A percentile compares a stretch with the other conserved stretches of the same genome.
Evolutionary conservation across 2,113 vertebrate genomes (phyloP).

Genomic region (Noturus placidus): DNA sequence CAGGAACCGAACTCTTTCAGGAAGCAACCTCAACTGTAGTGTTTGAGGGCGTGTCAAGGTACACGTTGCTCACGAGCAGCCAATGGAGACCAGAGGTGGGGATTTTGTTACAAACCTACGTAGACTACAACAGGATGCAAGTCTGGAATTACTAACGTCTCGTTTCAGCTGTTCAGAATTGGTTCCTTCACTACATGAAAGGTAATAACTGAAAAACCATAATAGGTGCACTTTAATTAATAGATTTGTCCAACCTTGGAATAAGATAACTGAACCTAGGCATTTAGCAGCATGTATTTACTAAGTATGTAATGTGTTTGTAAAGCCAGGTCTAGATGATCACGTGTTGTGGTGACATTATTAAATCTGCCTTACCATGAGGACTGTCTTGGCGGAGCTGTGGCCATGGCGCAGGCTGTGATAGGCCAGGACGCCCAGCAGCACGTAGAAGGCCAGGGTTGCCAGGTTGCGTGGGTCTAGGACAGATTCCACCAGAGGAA

Average conservation of each 20-base stretch:
- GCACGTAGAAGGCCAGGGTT: conserved; percentile 84
- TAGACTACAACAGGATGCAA: too few relatives aligned
- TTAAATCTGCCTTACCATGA: conserved; percentile 82
- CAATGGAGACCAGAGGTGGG: too few relatives aligned
- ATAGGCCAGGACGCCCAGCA: conserved; percentile 79
- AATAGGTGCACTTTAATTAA: too few relatives aligned
- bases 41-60: too few relatives aligned
- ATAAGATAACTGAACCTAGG: background rate
- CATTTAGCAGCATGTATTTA: background rate
- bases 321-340: background rate
- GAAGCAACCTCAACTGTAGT: too few relatives aligned
- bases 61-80: too few relatives aligned
- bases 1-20: too few relatives aligned
- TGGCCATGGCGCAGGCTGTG: conserved; percentile 84
- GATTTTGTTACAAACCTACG: too few relatives aligned
- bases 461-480: conserved; percentile 88
- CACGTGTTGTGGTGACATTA: background rate
- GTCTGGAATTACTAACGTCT: too few relatives aligned
- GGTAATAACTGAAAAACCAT: too few relatives aligned
- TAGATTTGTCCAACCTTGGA: background rate
- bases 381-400: conserved; percentile 87
- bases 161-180: too few relatives aligned
- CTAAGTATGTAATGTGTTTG: background rate
- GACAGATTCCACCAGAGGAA: conserved; percentile 90
- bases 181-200: too few relatives aligned